These are phyloP conservation scores for Exephanes ischioxanthus DNA, from an alignment of 2,888 invertebrate genomes.

Conservation along the genomic window DNA sequence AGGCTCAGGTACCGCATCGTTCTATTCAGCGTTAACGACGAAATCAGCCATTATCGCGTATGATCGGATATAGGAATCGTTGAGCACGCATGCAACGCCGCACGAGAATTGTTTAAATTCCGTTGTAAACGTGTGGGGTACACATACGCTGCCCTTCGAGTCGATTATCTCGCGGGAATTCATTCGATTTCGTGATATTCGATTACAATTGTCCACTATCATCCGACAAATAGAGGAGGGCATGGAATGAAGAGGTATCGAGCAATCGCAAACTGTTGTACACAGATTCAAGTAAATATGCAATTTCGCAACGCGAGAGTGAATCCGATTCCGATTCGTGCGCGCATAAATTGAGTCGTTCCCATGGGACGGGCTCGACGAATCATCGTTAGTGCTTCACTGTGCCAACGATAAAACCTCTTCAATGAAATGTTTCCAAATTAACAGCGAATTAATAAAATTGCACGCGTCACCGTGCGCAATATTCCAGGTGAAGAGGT, in stretches of 20 bases:
- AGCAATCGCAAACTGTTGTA: conserved; percentile 28
- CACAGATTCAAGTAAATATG: conserved; percentile 46
- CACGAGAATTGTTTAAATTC: neutral
- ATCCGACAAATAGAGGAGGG: neutral
- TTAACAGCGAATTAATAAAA: neutral
- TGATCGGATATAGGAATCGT: neutral
- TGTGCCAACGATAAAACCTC: neutral
- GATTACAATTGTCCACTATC: conserved; percentile 46
- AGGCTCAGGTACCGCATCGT: conserved; percentile 88
- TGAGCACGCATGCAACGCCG: neutral
- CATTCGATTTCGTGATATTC: conserved; percentile 50
- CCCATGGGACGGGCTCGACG: neutral
- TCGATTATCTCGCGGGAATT: conserved; percentile 20
- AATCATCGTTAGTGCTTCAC: conserved; percentile 8
- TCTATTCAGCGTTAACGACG: neutral
- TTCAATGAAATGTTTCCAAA: neutral
- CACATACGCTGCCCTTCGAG: conserved; percentile 11
- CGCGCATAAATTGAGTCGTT: conserved; percentile 24
- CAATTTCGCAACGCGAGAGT: conserved; percentile 26
- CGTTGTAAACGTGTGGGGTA: neutral
- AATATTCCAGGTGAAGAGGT: conserved; percentile 90
- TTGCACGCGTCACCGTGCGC: neutral
- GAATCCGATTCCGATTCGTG: conserved; percentile 51
- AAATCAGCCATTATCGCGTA: neutral
- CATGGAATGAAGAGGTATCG: neutral